Evolutionary conservation across 2,888 invertebrate genomes (phyloP).

Genomic region (Abrostola triplasia): DNA sequence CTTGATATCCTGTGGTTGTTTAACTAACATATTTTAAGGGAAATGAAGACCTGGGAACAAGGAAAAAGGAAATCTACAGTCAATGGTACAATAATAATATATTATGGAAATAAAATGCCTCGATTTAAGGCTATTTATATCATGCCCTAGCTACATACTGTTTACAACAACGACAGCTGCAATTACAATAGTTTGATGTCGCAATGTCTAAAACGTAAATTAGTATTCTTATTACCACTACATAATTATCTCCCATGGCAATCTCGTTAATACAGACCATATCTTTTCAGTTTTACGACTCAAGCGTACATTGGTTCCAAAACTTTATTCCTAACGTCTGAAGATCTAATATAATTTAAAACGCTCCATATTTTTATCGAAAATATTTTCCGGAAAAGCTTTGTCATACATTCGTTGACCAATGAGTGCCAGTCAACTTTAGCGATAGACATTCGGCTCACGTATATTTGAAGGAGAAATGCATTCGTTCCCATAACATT

Average conservation of each 20-base stretch:
- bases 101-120: too few relatives aligned
- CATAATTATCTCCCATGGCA: too few relatives aligned
- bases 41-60: conserved; percentile 13
- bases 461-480: conserved; percentile 65
- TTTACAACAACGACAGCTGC: too few relatives aligned
- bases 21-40: conserved; percentile 40
- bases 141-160: too few relatives aligned
- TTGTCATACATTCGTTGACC: conserved; percentile 66
- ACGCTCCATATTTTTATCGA: conserved; percentile 56
- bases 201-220: too few relatives aligned
- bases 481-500: conserved; percentile 63
- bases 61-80: conserved; percentile 10
- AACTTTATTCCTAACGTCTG: conserved; percentile 38
- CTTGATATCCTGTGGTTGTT: conserved; percentile 45
- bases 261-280: too few relatives aligned
- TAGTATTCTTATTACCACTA: too few relatives aligned
- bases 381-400: conserved; percentile 62
- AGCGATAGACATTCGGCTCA: conserved; percentile 61
- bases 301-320: conserved; percentile 13
- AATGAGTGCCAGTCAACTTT: conserved; percentile 59
- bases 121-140: too few relatives aligned
- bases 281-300: neutral
- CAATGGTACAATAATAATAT: too few relatives aligned
- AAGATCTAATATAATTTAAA: conserved; percentile 51
- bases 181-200: too few relatives aligned